Conservation (phyloP, 2,888 invertebrate species). For the Drepana falcataria region DNA sequence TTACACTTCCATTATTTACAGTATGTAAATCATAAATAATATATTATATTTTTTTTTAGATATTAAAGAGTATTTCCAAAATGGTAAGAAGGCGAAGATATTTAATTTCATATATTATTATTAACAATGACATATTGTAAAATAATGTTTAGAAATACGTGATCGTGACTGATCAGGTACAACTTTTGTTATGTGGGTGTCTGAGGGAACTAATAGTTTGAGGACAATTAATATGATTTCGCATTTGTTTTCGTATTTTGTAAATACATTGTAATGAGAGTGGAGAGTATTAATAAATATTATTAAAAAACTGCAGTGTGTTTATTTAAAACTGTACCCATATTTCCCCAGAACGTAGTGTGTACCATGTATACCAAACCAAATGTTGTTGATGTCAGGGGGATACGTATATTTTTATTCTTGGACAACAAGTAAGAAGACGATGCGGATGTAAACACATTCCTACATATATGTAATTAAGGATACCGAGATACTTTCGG, state of each 20-base stretch:
- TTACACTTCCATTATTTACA: neutral
- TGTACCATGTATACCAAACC: too few relatives aligned
- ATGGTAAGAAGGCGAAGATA: too few relatives aligned
- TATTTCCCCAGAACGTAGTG: neutral
- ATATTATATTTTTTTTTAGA: too few relatives aligned
- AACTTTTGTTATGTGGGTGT: neutral
- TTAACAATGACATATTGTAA: too few relatives aligned
- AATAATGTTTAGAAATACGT: neutral
- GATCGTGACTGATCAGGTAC: neutral
- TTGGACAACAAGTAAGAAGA: too few relatives aligned
- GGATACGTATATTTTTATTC: too few relatives aligned
- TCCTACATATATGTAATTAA: too few relatives aligned
- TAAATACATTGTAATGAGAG: constrained; percentile 68
- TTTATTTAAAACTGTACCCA: constrained; percentile 11
- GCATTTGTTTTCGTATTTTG: constrained; percentile 59
- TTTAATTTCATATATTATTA: too few relatives aligned
- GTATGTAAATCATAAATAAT: neutral
- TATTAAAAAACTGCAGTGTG: constrained; percentile 38
- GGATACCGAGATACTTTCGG: too few relatives aligned
- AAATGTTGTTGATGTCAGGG: too few relatives aligned
- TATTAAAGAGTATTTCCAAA: too few relatives aligned
- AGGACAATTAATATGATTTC: constrained; percentile 5
- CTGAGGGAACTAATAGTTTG: neutral
- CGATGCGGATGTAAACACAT: too few relatives aligned
- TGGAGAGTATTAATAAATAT: constrained; percentile 68